Evolutionary conservation across 1,140 invertebrate species (phyloP), one percentile per base, ranked within the genome.

Genomic region (Delia radicum): DNA sequence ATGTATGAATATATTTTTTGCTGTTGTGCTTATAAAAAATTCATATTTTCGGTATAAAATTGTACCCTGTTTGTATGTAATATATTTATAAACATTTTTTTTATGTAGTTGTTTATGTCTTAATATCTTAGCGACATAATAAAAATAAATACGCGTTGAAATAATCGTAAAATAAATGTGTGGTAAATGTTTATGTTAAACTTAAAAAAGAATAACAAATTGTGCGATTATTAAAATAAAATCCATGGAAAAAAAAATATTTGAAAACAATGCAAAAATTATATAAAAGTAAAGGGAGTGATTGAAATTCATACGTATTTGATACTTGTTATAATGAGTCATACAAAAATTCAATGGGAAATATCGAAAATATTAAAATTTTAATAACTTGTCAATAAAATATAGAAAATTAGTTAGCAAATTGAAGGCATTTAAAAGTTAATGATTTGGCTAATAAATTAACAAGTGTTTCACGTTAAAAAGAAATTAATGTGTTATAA

Each of bases 121-220:
- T 69, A 69, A 69, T 69, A 69, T 69, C 65, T 69, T 69, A 69
- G 65, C 65, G 65, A 69, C 65, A 69, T 33, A 69, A 69, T 69
- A 69, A 69, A 69, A 69, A 69, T 33, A 69, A 69, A 69, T 69
- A 69, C 65, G 65, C 65, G 65, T 33, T 69, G 65, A 69, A 69
- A 69, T 69, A 69, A 69, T 69, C 65, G 29, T 69, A 69, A 69
- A 69, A 69, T 69, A 69, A 69, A 69, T 69, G 65, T 69, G 65
- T 33, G 65, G 65, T 69, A 69, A 69, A 69, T 33, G 65, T 69
- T 69, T 69, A 33, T 69, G 29, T 69, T 69, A 33, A 69, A 69
- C 65, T 69, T 12, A 24, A 69, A 18, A 8, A 55, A 55, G 10
- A 55, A 55, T 55, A 55, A 55, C 48, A 55, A 55, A 55, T 55